A percentile compares a stretch with the other conserved stretches of the same genome.
phyloP scores from a whole-genome alignment of 2,888 invertebrate species.

The Helobdella robusta region DNA sequence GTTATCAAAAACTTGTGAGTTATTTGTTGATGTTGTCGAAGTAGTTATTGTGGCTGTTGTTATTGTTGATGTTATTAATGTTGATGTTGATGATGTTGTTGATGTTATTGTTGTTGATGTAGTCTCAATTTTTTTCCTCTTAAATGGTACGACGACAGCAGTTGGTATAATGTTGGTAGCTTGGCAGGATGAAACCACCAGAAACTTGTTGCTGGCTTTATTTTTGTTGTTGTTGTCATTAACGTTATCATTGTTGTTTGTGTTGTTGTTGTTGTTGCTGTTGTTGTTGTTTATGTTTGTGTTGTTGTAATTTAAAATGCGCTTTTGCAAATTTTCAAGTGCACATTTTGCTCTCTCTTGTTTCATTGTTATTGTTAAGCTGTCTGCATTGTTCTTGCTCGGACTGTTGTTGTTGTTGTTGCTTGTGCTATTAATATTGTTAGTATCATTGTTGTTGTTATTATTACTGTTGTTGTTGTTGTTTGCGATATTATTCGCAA shows the following conservation, averaged over 20 bases:
- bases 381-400: no score
- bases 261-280: not conserved
- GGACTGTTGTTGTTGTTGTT: not conserved
- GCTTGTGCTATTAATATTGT: not conserved
- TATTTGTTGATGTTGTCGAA: no score
- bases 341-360: not conserved
- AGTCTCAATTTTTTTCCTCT: not conserved
- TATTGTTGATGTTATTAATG: no score
- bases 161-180: no score
- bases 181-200: not conserved
- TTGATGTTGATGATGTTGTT: no score
- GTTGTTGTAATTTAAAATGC: no score
- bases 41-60: no score
- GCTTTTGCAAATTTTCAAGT: not conserved
- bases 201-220: slow-evolving; percentile 1
- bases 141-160: slow-evolving; percentile 8
- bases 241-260: no score
- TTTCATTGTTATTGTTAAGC: not conserved
- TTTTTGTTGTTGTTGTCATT: slow-evolving; percentile 6
- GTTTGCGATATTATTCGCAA: not conserved
- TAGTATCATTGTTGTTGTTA: not conserved
- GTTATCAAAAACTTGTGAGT: no score
- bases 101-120: not conserved
- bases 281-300: slow-evolving; percentile 1
- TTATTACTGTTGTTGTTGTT: not conserved